Conservation (phyloP, 2,888 invertebrate genomes). For the Megastigmus dorsalis region DNA sequence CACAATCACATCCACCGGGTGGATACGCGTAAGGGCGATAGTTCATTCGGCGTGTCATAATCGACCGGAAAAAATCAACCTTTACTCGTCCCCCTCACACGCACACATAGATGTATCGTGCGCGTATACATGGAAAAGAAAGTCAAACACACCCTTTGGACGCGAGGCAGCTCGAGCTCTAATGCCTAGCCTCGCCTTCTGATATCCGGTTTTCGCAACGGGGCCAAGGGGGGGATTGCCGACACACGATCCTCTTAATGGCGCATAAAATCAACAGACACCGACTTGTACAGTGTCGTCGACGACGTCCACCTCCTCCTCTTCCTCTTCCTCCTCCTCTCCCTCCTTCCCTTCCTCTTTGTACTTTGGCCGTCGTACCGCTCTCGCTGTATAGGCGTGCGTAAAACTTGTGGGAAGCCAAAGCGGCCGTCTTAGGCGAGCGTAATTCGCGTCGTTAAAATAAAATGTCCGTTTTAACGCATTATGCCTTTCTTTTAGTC, state of each 20-base stretch:
- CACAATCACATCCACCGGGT: constrained; percentile 7
- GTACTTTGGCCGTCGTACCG: neutral
- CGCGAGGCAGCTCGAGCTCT: constrained; percentile 10
- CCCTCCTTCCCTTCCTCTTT: neutral
- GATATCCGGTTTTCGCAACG: constrained; percentile 64
- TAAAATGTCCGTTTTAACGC: constrained; percentile 6
- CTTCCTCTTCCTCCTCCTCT: no score
- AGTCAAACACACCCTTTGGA: constrained; percentile 39
- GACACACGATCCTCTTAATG: constrained; percentile 71
- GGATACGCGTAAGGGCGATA: neutral
- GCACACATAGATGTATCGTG: neutral
- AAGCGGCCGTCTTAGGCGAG: no score
- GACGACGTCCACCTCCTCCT: no score
- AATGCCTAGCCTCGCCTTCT: constrained; percentile 62
- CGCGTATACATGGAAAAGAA: constrained; percentile 5
- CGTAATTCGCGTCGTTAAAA: constrained; percentile 13
- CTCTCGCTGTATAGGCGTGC: no score
- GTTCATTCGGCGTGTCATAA: constrained; percentile 24
- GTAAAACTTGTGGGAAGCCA: no score
- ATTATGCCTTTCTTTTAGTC: constrained; percentile 26
- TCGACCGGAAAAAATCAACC: constrained; percentile 32
- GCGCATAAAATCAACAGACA: constrained; percentile 63
- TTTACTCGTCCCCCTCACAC: neutral
- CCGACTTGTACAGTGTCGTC: no score
- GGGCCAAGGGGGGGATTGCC: neutral